A percentile compares a stretch with the other conserved stretches of the same genome.
Evolutionary conservation across 2,797 vertebrate genomes (phyloP).

Genomic region (Masticophis lateralis): DNA sequence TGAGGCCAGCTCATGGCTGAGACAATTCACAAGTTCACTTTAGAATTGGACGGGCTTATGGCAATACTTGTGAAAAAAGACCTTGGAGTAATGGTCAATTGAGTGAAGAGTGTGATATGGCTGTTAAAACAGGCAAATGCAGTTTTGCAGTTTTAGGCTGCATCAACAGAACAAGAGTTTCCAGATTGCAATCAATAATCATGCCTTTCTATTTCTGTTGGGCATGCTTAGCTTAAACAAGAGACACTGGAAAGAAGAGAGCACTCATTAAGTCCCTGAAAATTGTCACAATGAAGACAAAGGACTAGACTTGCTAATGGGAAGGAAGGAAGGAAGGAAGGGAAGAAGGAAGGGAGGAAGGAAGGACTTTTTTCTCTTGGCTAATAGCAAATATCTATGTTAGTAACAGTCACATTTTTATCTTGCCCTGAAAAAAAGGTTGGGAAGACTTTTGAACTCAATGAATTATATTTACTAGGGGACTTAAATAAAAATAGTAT

Average conservation of each 20-base stretch:
- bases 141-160: background rate
- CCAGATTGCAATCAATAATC: background rate
- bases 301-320: slow-evolving; percentile 5
- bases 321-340: background rate
- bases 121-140: background rate
- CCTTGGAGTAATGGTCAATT: background rate
- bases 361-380: background rate
- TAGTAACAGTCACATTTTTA: background rate
- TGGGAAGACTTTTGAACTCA: background rate
- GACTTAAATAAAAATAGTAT: background rate
- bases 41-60: background rate
- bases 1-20: background rate
- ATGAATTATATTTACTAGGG: background rate
- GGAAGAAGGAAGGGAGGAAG: background rate
- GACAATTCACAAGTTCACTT: background rate
- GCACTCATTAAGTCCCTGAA: background rate
- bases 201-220: background rate
- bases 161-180: background rate
- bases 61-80: background rate
- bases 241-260: background rate
- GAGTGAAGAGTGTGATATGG: background rate
- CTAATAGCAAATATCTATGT: background rate
- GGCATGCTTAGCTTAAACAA: background rate
- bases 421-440: background rate
- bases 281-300: background rate